phyloP scores from a whole-genome alignment of 1,140 invertebrate genomes.

The Drosophila simulans region DNA sequence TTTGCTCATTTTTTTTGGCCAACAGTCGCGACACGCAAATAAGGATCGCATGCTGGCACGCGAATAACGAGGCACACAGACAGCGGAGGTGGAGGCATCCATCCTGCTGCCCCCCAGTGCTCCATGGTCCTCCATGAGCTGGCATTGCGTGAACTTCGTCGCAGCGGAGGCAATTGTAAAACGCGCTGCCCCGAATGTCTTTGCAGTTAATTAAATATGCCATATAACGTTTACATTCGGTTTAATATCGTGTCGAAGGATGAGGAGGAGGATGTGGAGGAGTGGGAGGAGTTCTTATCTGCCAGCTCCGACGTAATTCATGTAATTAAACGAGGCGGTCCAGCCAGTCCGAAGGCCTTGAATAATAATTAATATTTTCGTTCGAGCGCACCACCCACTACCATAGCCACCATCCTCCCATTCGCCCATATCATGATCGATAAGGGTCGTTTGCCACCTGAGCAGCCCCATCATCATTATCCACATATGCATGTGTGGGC shows the following conservation, averaged over 20 bases:
- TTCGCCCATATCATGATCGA: background rate
- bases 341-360: constrained; percentile 46
- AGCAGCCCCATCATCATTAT: constrained; percentile 48
- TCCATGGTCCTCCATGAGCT: constrained; percentile 8
- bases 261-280: background rate
- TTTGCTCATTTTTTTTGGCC: constrained; percentile 41
- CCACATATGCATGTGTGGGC: constrained; percentile 26
- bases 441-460: constrained; percentile 19
- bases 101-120: background rate
- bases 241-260: constrained; percentile 35
- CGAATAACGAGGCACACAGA: constrained; percentile 61
- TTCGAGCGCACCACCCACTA: constrained; percentile 5
- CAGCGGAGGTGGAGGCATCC: background rate
- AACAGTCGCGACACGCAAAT: constrained; percentile 72
- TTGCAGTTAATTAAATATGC: constrained; percentile 78
- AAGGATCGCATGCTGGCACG: constrained; percentile 75
- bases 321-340: constrained; percentile 55
- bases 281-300: constrained; percentile 12
- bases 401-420: too few species aligned
- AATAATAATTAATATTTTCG: constrained; percentile 70
- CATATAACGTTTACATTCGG: constrained; percentile 50
- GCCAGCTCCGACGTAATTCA: constrained; percentile 39
- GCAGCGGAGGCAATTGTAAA: constrained; percentile 64
- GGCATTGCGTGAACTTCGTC: constrained; percentile 64
- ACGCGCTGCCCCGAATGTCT: constrained; percentile 72